A percentile compares a stretch with the other conserved stretches of the same genome.
Evolutionary conservation across 2,797 vertebrate species (phyloP).

Genomic region (Phyllotis vaccarum): DNA sequence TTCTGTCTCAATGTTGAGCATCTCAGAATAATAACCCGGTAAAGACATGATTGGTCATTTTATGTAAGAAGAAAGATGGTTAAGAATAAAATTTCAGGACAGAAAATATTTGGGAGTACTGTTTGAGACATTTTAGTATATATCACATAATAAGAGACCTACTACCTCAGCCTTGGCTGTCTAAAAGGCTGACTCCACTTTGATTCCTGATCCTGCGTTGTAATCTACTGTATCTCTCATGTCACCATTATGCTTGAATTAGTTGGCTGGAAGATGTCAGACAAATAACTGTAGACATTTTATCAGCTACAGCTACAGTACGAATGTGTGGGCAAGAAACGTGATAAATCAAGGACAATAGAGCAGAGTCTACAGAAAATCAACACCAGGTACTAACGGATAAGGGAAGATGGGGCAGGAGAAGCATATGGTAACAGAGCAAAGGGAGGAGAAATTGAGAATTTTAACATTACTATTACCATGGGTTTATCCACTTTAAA

Average conservation of each 20-base stretch:
- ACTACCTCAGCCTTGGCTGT: neutral
- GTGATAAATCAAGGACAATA: neutral
- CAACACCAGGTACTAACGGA: neutral
- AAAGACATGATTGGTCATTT: neutral
- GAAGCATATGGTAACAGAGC: neutral
- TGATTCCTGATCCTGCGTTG: neutral
- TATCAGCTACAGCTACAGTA: neutral
- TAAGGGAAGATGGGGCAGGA: no score
- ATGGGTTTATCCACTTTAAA: neutral
- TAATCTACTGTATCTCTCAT: neutral
- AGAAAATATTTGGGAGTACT: neutral
- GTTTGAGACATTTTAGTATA: neutral
- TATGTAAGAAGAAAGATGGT: conserved; percentile 40
- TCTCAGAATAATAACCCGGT: neutral
- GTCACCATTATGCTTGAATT: neutral
- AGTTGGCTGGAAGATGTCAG: neutral
- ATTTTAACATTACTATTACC: neutral
- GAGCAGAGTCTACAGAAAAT: neutral
- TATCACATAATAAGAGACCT: neutral
- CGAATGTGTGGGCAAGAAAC: neutral
- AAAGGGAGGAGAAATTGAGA: neutral
- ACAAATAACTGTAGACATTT: neutral
- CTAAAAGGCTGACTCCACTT: neutral
- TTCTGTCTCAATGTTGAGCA: neutral
- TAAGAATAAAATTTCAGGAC: neutral